phyloP scores from a whole-genome alignment of 2,888 invertebrate species.

The Shargacucullia verbasci region DNA sequence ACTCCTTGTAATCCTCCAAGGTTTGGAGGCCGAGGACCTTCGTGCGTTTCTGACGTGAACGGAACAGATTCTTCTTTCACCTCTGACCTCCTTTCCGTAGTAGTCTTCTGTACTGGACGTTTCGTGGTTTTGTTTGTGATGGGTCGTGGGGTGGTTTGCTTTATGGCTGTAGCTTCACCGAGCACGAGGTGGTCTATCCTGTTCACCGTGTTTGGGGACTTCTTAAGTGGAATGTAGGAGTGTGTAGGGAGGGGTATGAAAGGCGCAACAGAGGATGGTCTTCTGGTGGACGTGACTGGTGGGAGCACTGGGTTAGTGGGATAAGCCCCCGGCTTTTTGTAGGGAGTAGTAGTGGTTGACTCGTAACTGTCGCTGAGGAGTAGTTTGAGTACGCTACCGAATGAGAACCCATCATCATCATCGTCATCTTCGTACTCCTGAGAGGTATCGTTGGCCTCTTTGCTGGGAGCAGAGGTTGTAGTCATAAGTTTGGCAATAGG shows the following conservation, averaged over 20 bases:
- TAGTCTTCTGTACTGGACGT: conserved; percentile 37
- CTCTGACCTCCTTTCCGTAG: conserved; percentile 44
- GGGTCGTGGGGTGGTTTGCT: conserved; percentile 67
- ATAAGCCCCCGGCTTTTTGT: conserved; percentile 33
- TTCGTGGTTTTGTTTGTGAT: conserved; percentile 54
- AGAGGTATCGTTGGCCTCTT: conserved; percentile 59
- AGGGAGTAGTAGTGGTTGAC: conserved; percentile 64
- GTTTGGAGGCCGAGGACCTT: conserved; percentile 59
- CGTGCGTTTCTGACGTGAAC: conserved; percentile 55
- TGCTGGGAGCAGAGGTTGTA: conserved; percentile 61
- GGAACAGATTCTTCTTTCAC: conserved; percentile 55
- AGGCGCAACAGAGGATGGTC: conserved; percentile 57
- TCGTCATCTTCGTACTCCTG: conserved; percentile 80
- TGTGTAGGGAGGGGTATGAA: conserved; percentile 73
- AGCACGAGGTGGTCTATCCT: conserved; percentile 83
- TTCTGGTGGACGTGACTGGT: conserved; percentile 37
- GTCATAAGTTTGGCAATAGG: conserved; percentile 29
- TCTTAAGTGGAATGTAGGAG: conserved; percentile 68
- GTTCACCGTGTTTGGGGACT: conserved; percentile 70
- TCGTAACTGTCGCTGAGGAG: conserved; percentile 86
- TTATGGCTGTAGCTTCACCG: conserved; percentile 82
- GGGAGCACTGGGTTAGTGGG: conserved; percentile 50
- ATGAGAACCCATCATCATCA: conserved; percentile 87
- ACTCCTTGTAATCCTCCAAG: conserved; percentile 51
- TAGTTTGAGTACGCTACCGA: conserved; percentile 90